Base-by-base conservation (phyloP, 2,888 invertebrate genomes). In the Stenchaetothrips biformis region DNA sequence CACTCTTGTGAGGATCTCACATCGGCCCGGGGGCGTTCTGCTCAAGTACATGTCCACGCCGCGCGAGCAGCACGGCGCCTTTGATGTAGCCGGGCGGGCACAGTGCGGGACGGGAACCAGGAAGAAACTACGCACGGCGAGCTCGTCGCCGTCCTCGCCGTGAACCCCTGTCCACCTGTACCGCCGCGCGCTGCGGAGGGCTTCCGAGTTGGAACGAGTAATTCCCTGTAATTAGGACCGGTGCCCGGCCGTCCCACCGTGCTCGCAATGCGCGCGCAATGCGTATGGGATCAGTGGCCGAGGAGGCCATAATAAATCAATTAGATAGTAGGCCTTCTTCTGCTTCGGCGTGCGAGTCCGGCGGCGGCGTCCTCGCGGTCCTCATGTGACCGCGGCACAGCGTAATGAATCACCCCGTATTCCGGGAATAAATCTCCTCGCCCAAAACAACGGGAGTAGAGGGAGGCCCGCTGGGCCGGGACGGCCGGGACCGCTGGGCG, bases 21-120 rank as follows among this genome's bases (percentile, higher is more conserved):
- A 74, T 74, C 67, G 67, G n/a, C 67, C 67, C 67, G 67, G 67
- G 67, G 67, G 67, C 67, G 67, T 74, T 74, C 67, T 74, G 67
- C 67, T 74, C 67, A 74, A 74, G 67, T 74, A 74, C 67, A 74
- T 74, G 67, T 74, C 21, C 67, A 21, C 21, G 67, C 21, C 11
- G 21, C 67, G 11, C 21, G 21, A 25, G 21, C 21, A 53, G 53
- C 13, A 53, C 16, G 53, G 0, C 25, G 67, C 67, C 53, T 74
- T 74, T 74, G 67, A 74, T 74, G 67, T 74, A 53, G 67, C 67
- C 21, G 67, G 9, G 67, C 25, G 59, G 9, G 59, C 59, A 59
- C 13, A 53, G 4, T 53, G 13, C 18, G 53, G 16, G 53, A 59
- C 59, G 0, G 6, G n/a, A n/a, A 37, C 37, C 37, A 37, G 37